phyloP scores from a whole-genome alignment of 2,888 invertebrate genomes.

The Coenonympha glycerion region DNA sequence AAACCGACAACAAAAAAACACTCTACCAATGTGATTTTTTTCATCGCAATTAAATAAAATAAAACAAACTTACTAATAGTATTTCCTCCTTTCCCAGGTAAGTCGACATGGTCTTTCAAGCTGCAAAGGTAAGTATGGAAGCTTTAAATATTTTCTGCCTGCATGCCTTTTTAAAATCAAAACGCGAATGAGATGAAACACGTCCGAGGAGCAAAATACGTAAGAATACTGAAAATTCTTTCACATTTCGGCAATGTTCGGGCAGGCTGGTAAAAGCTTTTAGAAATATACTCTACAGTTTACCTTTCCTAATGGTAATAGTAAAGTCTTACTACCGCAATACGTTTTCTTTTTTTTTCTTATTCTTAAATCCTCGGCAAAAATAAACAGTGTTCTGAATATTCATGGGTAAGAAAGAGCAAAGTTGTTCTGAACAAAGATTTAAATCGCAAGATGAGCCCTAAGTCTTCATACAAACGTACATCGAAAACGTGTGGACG shows the following conservation, averaged over 20 bases:
- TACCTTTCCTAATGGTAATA: conserved; percentile 32
- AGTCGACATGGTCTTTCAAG: conserved; percentile 17
- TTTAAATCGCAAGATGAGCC: too few relatives aligned
- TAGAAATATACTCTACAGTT: conserved; percentile 30
- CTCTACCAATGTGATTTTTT: too few relatives aligned
- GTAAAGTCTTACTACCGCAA: conserved; percentile 25
- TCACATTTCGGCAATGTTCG: conserved; percentile 22
- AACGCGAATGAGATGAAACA: conserved; percentile 10
- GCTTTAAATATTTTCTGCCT: conserved; percentile 3
- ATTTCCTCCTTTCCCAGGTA: conserved; percentile 29
- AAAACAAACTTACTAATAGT: background rate
- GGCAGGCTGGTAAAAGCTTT: conserved; percentile 32
- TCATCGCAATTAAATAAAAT: background rate
- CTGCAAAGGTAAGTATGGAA: conserved; percentile 23
- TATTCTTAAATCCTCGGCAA: conserved; percentile 18
- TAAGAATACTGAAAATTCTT: conserved; percentile 17
- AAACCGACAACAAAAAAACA: too few relatives aligned
- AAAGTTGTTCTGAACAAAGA: too few relatives aligned
- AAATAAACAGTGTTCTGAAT: conserved; percentile 21
- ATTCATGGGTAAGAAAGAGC: conserved; percentile 17
- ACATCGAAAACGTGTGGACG: too few relatives aligned
- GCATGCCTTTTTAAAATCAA: conserved; percentile 7
- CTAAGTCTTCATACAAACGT: too few relatives aligned
- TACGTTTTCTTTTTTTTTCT: conserved; percentile 19
- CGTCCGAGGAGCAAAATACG: conserved; percentile 13